Evolutionary conservation across 2,113 vertebrate genomes (phyloP).

Genomic region (Oxyruncus cristatus): DNA sequence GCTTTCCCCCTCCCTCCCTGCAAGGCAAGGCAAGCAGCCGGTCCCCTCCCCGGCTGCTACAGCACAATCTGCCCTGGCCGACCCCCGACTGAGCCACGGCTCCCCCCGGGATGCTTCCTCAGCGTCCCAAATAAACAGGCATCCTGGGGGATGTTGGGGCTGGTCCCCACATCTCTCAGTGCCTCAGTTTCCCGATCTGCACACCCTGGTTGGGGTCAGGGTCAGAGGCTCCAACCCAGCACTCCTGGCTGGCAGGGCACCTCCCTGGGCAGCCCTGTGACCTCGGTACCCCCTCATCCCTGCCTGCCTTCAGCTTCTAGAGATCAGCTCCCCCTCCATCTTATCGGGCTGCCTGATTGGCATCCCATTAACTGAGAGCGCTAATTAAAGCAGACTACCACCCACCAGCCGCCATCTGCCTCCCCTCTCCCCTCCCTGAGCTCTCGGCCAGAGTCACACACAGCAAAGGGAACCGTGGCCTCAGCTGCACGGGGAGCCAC

Average conservation of each 20-base stretch:
- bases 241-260: background rate
- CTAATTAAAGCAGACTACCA: constrained; percentile 56
- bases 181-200: background rate
- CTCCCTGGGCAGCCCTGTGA: background rate
- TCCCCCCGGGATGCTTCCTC: background rate
- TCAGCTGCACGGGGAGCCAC: background rate
- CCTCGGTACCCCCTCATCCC: fast-evolving
- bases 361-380: constrained; percentile 35
- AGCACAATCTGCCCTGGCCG: background rate
- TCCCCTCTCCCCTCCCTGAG: constrained; percentile 9
- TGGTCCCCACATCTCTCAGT: background rate
- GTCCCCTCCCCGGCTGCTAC: background rate
- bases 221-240: background rate
- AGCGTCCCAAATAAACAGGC: background rate
- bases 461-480: background rate
- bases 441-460: background rate
- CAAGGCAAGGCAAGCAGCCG: background rate
- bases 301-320: background rate
- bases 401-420: constrained; percentile 35
- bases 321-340: background rate
- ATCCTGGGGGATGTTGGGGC: fast-evolving
- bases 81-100: fast-evolving
- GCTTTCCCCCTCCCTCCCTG: background rate
- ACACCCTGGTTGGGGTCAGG: background rate
- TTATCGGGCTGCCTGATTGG: constrained; percentile 15